Percentiles rank a stretch among this genome's conserved stretches.
These are phyloP conservation scores for Macaria notata DNA, from an alignment of 2,888 invertebrate species.

Conservation along the genomic window DNA sequence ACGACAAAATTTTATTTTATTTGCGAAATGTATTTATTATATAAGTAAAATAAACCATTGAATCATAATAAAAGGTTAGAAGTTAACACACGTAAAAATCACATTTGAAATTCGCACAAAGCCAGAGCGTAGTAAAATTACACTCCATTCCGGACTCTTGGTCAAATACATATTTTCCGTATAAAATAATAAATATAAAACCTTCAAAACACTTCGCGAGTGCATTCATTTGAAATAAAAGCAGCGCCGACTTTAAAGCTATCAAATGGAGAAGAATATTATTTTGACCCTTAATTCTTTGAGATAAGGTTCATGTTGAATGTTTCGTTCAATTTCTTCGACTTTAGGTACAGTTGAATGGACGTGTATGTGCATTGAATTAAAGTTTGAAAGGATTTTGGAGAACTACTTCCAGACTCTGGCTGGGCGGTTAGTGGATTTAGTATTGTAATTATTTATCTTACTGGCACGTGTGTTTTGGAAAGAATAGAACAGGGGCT, in stretches of 20 bases:
- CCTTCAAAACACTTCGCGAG: conserved; percentile 27
- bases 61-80: no score
- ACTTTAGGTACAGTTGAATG: conserved; percentile 37
- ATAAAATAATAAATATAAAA: conserved; percentile 34
- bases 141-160: neutral
- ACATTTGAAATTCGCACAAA: no score
- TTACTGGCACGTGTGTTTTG: no score
- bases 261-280: neutral
- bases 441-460: no score
- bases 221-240: conserved; percentile 46
- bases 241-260: conserved; percentile 30
- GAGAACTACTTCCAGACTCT: conserved; percentile 18
- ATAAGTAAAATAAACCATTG: no score
- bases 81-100: no score
- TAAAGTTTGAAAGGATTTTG: conserved; percentile 46
- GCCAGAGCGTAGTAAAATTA: neutral
- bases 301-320: conserved; percentile 7
- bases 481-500: no score
- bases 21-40: no score
- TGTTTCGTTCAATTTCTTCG: conserved; percentile 26
- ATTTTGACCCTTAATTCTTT: conserved; percentile 2
- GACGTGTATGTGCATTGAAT: conserved; percentile 41
- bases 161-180: conserved; percentile 11
- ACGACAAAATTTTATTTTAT: no score
- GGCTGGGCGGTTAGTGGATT: neutral